Conservation (phyloP, 2,113 vertebrate species). For the Mystacornis crossleyi region DNA sequence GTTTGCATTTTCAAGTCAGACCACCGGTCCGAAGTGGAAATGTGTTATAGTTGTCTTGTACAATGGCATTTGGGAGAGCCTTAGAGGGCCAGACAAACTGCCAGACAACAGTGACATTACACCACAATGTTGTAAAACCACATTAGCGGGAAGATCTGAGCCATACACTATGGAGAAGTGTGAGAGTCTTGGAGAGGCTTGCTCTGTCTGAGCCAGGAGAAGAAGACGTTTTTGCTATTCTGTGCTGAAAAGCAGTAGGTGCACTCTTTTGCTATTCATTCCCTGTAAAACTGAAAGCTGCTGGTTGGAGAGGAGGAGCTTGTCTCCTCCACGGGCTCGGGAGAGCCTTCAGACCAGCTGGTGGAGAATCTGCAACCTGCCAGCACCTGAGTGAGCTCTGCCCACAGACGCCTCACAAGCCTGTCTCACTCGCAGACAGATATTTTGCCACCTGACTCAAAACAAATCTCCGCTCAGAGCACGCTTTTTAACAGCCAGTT, state of each 20-base stretch:
- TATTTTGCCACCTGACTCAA: conserved; percentile 48
- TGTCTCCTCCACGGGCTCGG: neutral
- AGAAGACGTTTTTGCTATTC: neutral
- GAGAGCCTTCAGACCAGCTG: conserved; percentile 13
- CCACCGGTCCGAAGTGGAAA: neutral
- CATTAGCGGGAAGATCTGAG: neutral
- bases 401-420: neutral
- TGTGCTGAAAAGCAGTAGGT: neutral
- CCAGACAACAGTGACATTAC: neutral
- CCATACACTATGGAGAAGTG: neutral
- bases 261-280: neutral
- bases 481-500: conserved; percentile 14
- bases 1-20: neutral
- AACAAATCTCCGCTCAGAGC: conserved; percentile 16
- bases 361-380: conserved; percentile 35
- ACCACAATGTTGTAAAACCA: neutral
- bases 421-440: neutral
- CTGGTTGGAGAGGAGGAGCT: neutral
- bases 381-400: conserved; percentile 36
- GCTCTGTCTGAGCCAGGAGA: neutral
- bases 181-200: neutral
- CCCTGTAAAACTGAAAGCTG: neutral
- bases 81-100: neutral
- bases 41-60: neutral
- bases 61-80: neutral